Evolutionary conservation across 2,113 vertebrate species (phyloP).

Genomic region (Malurus melanocephalus): DNA sequence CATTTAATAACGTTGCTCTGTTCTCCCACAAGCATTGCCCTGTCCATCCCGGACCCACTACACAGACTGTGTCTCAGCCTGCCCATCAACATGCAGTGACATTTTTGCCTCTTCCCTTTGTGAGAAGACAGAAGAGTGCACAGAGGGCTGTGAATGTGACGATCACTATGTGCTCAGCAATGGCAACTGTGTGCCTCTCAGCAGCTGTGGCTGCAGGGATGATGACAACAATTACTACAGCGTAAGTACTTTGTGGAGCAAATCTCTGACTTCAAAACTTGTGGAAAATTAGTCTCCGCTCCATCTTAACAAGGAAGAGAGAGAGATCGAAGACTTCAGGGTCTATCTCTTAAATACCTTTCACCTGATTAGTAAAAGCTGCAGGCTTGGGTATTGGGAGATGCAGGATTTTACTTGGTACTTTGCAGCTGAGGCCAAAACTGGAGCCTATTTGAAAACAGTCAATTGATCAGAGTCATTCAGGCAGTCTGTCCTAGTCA

Average conservation of each 20-base stretch:
- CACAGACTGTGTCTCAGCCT: slow-evolving; percentile 70
- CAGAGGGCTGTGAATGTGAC: slow-evolving; percentile 78
- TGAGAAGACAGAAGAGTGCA: slow-evolving; percentile 60
- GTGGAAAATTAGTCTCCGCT: background rate
- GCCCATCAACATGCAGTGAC: slow-evolving; percentile 76
- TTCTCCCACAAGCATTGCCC: slow-evolving; percentile 63
- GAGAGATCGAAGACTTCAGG: background rate
- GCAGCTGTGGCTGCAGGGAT: slow-evolving; percentile 79
- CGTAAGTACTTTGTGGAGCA: slow-evolving; percentile 57
- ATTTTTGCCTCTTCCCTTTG: slow-evolving; percentile 74
- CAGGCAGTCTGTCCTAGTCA: background rate
- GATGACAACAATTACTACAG: slow-evolving; percentile 68
- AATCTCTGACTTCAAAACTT: background rate
- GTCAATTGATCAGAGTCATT: background rate
- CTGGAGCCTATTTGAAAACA: background rate
- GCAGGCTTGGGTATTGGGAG: background rate
- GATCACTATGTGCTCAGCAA: slow-evolving; percentile 73
- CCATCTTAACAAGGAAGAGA: background rate
- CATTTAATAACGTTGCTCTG: background rate
- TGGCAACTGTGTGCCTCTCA: slow-evolving; percentile 74
- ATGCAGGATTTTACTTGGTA: background rate
- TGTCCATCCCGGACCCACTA: slow-evolving; percentile 77
- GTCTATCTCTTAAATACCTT: background rate
- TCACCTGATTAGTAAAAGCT: background rate
- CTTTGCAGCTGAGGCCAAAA: background rate